Conservation (phyloP, 2,797 vertebrate species). For the Notamacropus eugenii region DNA sequence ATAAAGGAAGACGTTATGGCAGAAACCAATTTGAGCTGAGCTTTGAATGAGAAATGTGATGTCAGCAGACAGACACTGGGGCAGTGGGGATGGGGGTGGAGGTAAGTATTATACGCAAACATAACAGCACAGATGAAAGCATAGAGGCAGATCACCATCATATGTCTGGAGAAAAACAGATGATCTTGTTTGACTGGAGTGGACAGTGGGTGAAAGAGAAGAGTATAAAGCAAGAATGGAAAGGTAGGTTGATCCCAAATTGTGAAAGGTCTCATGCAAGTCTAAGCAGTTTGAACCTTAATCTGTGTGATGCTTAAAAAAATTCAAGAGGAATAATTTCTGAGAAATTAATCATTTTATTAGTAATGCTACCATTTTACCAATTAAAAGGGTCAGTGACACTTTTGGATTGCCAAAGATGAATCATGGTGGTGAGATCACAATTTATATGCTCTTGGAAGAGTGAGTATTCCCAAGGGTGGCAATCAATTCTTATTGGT, state of each 20-base stretch:
- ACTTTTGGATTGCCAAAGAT: not conserved
- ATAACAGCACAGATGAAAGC: not conserved
- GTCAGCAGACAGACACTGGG: not conserved
- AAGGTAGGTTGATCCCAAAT: not conserved
- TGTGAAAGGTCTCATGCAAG: not conserved
- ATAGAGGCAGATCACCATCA: not conserved
- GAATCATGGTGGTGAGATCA: not conserved
- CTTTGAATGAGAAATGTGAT: not conserved
- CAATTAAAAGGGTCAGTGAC: not conserved
- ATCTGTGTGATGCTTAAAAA: not conserved
- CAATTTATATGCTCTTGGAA: not conserved
- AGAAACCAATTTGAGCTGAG: not conserved
- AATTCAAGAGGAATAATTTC: not conserved
- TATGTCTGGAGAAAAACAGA: not conserved
- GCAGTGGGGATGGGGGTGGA: not conserved
- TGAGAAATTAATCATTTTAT: not conserved
- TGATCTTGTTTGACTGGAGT: not conserved
- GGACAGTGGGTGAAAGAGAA: not conserved
- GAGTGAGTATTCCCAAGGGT: not conserved
- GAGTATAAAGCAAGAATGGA: not conserved
- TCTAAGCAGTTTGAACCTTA: not conserved
- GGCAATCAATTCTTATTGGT: not conserved
- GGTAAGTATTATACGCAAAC: not conserved
- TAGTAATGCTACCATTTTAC: not conserved
- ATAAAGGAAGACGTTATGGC: not conserved